Evolutionary conservation across 2,113 vertebrate species (phyloP).

Genomic region (Rhabdornis inornatus): DNA sequence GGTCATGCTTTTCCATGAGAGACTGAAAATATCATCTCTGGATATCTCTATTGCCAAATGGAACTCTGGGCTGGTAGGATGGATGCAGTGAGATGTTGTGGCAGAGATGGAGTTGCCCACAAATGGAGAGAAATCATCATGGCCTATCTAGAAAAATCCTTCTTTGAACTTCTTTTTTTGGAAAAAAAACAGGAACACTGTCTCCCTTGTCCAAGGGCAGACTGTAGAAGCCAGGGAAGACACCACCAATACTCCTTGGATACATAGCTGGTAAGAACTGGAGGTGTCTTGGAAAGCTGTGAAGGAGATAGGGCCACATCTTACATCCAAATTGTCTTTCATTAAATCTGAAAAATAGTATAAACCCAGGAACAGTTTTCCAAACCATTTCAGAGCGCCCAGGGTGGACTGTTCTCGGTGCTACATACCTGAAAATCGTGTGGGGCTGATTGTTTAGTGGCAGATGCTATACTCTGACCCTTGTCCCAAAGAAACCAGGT

Average conservation of each 20-base stretch:
- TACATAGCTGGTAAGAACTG: neutral
- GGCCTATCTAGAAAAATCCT: neutral
- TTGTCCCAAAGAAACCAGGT: neutral
- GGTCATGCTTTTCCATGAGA: neutral
- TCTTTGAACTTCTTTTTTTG: neutral
- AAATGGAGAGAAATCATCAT: neutral
- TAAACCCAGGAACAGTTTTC: neutral
- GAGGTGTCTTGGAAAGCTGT: neutral
- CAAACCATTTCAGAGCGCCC: neutral
- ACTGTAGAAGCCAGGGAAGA: neutral
- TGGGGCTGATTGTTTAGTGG: neutral
- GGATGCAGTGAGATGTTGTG: neutral
- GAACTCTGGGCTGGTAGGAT: neutral
- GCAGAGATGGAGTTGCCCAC: neutral
- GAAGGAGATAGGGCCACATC: neutral
- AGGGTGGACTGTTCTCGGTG: neutral
- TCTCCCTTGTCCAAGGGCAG: neutral
- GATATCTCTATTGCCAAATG: neutral
- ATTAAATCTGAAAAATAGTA: neutral
- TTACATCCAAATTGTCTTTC: neutral
- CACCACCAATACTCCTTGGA: neutral
- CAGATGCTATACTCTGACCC: neutral
- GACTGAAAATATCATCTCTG: neutral
- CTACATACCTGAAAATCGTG: rapidly evolving
- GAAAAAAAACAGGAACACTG: neutral